These are phyloP conservation scores for Orbicella faveolata DNA, from an alignment of 64 coral and sea anemone genomes.

Conservation along the genomic window DNA sequence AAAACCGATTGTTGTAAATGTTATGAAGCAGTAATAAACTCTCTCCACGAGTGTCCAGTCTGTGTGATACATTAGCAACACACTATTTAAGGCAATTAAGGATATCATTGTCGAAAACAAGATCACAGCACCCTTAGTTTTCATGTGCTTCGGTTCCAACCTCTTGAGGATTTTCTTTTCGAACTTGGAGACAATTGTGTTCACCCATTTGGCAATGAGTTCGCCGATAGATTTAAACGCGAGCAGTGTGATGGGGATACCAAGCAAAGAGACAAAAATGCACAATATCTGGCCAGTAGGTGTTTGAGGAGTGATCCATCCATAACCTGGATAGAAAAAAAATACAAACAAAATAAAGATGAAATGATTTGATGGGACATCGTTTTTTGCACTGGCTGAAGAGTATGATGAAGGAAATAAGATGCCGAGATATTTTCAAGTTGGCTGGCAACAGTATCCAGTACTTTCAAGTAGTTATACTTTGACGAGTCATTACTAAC, in stretches of 20 bases:
- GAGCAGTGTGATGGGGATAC: slow-evolving; percentile 31
- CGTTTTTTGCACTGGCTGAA: too few species aligned
- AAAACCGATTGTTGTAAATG: slow-evolving; percentile 61
- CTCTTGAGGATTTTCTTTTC: slow-evolving; percentile 39
- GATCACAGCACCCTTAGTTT: slow-evolving; percentile 36
- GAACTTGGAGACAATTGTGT: not conserved
- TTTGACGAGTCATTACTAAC: too few species aligned
- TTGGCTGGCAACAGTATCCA: too few species aligned
- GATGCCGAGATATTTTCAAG: too few species aligned
- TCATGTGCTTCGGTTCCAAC: not conserved
- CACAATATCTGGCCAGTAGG: not conserved
- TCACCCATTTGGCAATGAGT: slow-evolving; percentile 33
- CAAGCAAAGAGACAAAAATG: not conserved
- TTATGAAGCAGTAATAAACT: slow-evolving; percentile 62
- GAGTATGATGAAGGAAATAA: too few species aligned
- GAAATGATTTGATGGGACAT: too few species aligned
- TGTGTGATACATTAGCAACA: not conserved
- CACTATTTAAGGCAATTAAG: too few species aligned
- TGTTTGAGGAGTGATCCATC: slow-evolving; percentile 28
- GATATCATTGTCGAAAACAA: slow-evolving; percentile 4
- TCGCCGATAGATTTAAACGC: slow-evolving; percentile 26
- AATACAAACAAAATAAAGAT: not conserved
- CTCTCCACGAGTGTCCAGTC: slow-evolving; percentile 9
- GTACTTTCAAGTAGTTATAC: too few species aligned
- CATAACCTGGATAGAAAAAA: slow-evolving; percentile 20